Conservation (phyloP, 30 jellyfish, hydroid and myxozoan species). For the Cassiopea xamachana region DNA sequence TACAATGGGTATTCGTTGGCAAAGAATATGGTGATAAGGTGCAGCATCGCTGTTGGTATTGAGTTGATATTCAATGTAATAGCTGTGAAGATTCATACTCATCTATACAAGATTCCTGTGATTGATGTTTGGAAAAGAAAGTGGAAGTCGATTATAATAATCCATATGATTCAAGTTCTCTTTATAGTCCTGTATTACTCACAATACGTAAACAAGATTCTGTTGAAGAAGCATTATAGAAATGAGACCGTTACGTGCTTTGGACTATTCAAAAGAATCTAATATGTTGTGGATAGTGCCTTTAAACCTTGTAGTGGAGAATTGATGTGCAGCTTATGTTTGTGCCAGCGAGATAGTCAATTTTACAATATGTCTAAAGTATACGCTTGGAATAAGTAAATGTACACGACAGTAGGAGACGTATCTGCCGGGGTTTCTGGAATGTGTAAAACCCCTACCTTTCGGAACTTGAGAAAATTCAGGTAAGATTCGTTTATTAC, state of each 20-base stretch:
- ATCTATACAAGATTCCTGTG: conserved; percentile 3
- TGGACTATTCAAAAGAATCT: not conserved
- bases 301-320: too few relatives aligned
- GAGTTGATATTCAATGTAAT: conserved; percentile 6
- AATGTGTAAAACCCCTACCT: too few relatives aligned
- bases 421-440: too few relatives aligned
- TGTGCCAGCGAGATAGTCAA: too few relatives aligned
- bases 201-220: not conserved
- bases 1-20: conserved; percentile 4
- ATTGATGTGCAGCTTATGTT: too few relatives aligned
- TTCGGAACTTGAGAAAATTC: too few relatives aligned
- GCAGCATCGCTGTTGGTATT: conserved; percentile 9
- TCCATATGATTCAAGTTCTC: conserved; percentile 14
- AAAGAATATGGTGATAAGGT: not conserved
- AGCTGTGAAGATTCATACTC: conserved; percentile 10
- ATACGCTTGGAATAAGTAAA: too few relatives aligned
- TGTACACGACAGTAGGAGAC: too few relatives aligned
- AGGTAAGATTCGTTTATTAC: too few relatives aligned
- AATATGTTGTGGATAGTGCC: not conserved
- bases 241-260: not conserved
- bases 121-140: conserved; percentile 5
- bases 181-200: conserved; percentile 5
- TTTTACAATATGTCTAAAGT: too few relatives aligned
- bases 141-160: conserved; percentile 9
- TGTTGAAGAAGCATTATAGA: not conserved